phyloP scores from a whole-genome alignment of 2,113 vertebrate species.

The Podilymbus podiceps region DNA sequence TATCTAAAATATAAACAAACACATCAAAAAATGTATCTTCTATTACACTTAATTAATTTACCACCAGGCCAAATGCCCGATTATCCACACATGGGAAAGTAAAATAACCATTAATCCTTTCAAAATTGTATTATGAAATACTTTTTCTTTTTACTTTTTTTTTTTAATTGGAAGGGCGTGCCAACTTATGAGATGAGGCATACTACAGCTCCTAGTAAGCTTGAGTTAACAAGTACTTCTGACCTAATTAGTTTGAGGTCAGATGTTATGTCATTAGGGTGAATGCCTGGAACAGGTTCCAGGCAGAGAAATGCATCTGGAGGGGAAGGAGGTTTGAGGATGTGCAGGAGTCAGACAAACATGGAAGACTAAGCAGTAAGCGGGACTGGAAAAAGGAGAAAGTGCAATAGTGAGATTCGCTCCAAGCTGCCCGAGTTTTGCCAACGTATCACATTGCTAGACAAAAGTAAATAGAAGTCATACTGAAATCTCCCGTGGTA shows the following conservation, averaged over 20 bases:
- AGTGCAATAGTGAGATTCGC: accelerated
- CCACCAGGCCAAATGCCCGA: background rate
- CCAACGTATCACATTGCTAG: background rate
- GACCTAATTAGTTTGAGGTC: background rate
- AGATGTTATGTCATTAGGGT: background rate
- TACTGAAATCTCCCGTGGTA: background rate
- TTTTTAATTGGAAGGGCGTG: background rate
- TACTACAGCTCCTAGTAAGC: background rate
- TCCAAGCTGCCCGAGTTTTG: background rate
- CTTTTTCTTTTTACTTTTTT: background rate
- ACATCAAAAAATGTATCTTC: background rate
- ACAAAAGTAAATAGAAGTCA: background rate
- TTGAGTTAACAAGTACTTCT: background rate
- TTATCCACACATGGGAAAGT: background rate
- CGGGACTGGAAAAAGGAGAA: background rate
- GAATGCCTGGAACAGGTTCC: background rate
- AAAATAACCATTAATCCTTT: background rate
- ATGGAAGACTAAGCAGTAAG: background rate
- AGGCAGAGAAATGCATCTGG: background rate
- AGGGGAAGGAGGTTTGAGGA: background rate
- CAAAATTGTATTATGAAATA: background rate
- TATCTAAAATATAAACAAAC: background rate
- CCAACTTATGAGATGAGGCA: background rate
- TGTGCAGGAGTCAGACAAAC: background rate
- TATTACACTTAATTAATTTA: background rate